phyloP scores from a whole-genome alignment of 2,888 invertebrate genomes.

The Chaetogeoica ovagalla region DNA sequence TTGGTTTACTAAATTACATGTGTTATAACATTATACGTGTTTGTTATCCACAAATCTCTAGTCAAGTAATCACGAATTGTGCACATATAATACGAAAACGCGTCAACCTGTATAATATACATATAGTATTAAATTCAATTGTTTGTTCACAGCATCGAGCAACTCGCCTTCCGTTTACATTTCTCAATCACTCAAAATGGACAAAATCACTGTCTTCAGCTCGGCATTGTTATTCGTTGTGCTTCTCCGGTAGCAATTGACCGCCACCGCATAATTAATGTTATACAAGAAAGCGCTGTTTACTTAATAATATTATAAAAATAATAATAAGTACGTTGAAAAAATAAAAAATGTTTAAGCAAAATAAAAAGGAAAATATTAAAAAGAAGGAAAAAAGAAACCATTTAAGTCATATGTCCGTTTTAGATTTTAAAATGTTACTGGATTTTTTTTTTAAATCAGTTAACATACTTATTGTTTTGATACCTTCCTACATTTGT shows the following conservation, averaged over 20 bases:
- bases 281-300: not conserved
- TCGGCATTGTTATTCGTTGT: conserved; percentile 17
- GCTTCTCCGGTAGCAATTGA: conserved; percentile 44
- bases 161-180: conserved; percentile 13
- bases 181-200: conserved; percentile 23
- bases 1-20: too few relatives aligned
- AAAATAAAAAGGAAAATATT: not conserved
- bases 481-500: not conserved
- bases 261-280: not conserved
- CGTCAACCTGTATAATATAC: not conserved
- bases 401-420: conserved; percentile 14
- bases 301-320: not conserved
- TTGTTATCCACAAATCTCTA: too few relatives aligned
- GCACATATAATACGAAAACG: not conserved
- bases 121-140: not conserved
- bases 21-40: too few relatives aligned
- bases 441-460: not conserved
- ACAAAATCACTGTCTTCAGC: not conserved
- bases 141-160: conserved; percentile 40
- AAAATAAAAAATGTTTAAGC: not conserved
- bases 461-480: not conserved
- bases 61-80: not conserved
- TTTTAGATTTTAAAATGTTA: conserved; percentile 25
- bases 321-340: not conserved
- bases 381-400: not conserved